Percentiles rank a stretch among this genome's conserved stretches.
These are phyloP conservation scores for Grammomys surdaster DNA, from an alignment of 2,113 vertebrate species.

Conservation along the genomic window DNA sequence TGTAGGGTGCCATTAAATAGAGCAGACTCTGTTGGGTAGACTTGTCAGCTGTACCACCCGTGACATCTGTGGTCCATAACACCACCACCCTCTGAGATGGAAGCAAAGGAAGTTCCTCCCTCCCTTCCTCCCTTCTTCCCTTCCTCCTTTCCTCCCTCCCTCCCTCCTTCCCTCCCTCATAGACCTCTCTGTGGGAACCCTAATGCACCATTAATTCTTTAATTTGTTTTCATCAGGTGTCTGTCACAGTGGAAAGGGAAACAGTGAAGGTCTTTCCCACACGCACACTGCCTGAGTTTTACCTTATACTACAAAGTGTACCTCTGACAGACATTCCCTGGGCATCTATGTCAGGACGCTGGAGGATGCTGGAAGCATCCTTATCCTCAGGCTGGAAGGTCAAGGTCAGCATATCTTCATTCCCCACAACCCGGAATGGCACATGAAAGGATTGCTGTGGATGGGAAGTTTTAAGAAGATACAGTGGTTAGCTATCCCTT, in stretches of 20 bases:
- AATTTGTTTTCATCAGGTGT: too few relatives aligned
- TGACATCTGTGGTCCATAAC: background rate
- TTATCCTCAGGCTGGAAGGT: background rate
- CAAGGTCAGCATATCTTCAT: background rate
- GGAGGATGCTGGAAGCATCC: too few relatives aligned
- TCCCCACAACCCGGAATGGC: background rate
- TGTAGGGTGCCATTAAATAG: background rate
- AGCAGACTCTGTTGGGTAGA: background rate
- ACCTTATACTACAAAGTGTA: background rate
- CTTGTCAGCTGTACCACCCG: too few relatives aligned
- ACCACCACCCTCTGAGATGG: background rate
- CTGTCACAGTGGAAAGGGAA: too few relatives aligned
- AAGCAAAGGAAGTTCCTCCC: background rate
- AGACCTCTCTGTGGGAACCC: background rate
- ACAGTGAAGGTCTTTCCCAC: background rate
- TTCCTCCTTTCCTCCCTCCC: background rate
- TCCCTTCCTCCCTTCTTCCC: background rate
- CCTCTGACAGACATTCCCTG: background rate
- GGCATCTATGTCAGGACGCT: fast-evolving
- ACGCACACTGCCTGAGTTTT: background rate
- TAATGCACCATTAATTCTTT: background rate
- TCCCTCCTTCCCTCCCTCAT: background rate
- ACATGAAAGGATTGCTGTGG: fast-evolving
- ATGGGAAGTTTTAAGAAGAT: background rate
- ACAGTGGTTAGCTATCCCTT: background rate